phyloP scores from a whole-genome alignment of 2,113 vertebrate genomes.

The Alligator mississippiensis region DNA sequence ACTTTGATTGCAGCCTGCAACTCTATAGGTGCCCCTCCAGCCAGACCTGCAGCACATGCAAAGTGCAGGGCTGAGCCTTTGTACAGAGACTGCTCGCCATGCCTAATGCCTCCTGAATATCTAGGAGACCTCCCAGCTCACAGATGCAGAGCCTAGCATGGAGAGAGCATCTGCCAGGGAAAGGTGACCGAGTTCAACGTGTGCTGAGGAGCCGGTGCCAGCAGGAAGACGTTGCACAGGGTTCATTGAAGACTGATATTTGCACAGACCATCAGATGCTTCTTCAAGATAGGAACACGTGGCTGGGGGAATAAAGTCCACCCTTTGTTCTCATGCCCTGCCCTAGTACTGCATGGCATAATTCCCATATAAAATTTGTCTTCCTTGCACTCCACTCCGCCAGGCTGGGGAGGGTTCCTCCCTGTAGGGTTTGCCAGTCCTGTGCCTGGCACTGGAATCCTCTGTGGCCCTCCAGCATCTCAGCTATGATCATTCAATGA shows the following conservation, averaged over 20 bases:
- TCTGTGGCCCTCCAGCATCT: fast-evolving
- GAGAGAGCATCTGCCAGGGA: not conserved
- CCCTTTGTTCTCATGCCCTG: not conserved
- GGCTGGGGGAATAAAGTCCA: not conserved
- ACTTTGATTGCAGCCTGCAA: not conserved
- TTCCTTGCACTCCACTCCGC: fast-evolving
- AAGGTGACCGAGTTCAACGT: not conserved
- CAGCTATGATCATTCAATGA: fast-evolving
- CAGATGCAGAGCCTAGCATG: not conserved
- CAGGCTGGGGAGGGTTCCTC: not conserved
- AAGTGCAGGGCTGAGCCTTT: not conserved
- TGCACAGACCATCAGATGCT: not conserved
- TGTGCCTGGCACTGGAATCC: fast-evolving
- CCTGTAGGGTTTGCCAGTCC: not conserved
- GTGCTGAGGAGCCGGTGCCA: not conserved
- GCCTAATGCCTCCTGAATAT: not conserved
- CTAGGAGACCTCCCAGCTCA: not conserved
- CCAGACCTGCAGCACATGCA: not conserved
- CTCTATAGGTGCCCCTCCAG: not conserved
- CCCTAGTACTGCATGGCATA: not conserved
- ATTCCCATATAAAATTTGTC: not conserved
- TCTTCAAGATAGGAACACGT: not conserved
- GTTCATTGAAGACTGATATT: not conserved
- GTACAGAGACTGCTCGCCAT: not conserved
- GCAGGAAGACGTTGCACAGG: not conserved